Evolutionary conservation across 2,113 vertebrate species (phyloP).

Genomic region (Benitochromis conjunctus): DNA sequence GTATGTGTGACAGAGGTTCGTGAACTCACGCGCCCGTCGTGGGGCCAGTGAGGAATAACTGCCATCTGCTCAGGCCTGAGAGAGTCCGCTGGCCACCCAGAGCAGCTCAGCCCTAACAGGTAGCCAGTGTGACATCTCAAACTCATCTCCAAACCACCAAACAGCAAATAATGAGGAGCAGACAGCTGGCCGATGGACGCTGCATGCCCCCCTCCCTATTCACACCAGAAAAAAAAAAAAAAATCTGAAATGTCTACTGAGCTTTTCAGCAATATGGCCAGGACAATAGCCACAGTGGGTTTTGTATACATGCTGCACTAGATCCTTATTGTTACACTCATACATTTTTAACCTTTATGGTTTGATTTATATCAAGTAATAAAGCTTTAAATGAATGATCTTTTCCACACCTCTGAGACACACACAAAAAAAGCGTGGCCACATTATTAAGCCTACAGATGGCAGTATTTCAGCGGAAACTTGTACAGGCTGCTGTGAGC

Average conservation of each 20-base stretch:
- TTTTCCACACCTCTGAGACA: neutral
- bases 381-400: neutral
- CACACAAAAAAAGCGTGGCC: neutral
- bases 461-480: conserved; percentile 54
- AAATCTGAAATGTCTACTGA: neutral
- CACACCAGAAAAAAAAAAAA: neutral
- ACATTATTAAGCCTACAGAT: conserved; percentile 31
- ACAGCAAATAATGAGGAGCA: conserved; percentile 50
- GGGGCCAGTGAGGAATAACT: conserved; percentile 14
- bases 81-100: conserved; percentile 38
- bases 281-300: neutral
- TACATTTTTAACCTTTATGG: neutral
- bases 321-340: neutral
- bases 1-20: neutral
- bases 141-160: conserved; percentile 50
- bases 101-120: conserved; percentile 51
- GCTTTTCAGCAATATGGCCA: conserved; percentile 19
- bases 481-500: neutral
- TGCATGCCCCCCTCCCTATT: neutral
- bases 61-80: conserved; percentile 61
- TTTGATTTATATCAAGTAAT: neutral
- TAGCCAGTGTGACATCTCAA: conserved; percentile 50
- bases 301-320: neutral
- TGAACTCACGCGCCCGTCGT: conserved; percentile 10
- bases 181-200: conserved; percentile 47